Percentiles rank a stretch among this genome's conserved stretches.
These are phyloP conservation scores for Cheilosia vernalis DNA, from an alignment of 2,888 invertebrate genomes.

Conservation along the genomic window DNA sequence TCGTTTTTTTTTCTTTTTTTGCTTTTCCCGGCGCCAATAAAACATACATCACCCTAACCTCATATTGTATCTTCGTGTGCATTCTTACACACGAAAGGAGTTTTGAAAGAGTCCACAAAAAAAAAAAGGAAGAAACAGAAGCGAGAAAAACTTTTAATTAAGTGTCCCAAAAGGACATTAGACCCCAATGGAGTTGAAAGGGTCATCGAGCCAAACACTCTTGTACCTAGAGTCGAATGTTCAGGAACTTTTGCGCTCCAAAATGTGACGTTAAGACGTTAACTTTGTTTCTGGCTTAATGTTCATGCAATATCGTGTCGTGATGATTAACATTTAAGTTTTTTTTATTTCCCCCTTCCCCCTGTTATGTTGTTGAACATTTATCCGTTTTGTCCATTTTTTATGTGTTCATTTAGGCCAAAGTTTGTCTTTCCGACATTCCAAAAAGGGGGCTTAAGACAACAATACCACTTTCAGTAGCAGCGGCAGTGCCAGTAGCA, in stretches of 20 bases:
- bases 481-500: background rate
- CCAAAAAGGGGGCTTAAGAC: constrained; percentile 24
- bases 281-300: constrained; percentile 39
- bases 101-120: constrained; percentile 6
- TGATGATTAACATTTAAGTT: constrained; percentile 71
- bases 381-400: constrained; percentile 46
- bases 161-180: constrained; percentile 74
- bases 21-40: constrained; percentile 40
- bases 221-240: constrained; percentile 20
- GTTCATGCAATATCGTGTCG: constrained; percentile 67
- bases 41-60: constrained; percentile 62
- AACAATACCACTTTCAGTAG: constrained; percentile 44
- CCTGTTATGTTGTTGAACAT: constrained; percentile 13
- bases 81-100: constrained; percentile 36
- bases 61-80: constrained; percentile 21
- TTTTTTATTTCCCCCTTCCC: constrained; percentile 9
- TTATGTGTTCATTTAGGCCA: constrained; percentile 37
- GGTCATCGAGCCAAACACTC: constrained; percentile 73
- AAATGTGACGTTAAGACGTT: constrained; percentile 31
- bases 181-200: constrained; percentile 61
- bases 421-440: constrained; percentile 56
- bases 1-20: constrained; percentile 13
- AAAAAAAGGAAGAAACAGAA: background rate
- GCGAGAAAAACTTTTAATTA: constrained; percentile 67
- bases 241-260: constrained; percentile 27